A percentile compares a stretch with the other conserved stretches of the same genome.
Evolutionary conservation across 2,113 vertebrate species (phyloP).

Genomic region (Pyrgilauda ruficollis): DNA sequence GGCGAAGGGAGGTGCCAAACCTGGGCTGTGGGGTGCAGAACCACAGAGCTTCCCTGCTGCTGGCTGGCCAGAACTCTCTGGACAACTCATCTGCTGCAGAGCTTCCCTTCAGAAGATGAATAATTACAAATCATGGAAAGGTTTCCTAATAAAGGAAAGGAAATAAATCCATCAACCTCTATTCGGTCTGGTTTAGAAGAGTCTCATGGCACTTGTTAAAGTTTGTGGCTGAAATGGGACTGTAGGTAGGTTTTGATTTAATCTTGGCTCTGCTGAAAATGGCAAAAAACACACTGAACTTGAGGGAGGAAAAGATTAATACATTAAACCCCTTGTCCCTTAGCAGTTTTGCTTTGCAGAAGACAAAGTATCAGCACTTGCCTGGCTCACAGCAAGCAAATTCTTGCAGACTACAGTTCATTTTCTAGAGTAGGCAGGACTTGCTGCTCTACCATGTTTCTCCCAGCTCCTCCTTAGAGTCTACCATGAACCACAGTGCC

Average conservation of each 20-base stretch:
- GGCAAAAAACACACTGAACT: background rate
- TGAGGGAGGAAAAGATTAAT: background rate
- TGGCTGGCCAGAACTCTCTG: rapidly evolving
- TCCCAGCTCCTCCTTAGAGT: background rate
- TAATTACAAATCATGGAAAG: background rate
- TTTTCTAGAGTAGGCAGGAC: background rate
- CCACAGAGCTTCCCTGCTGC: rapidly evolving
- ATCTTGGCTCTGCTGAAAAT: background rate
- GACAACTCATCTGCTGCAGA: background rate
- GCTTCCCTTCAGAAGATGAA: background rate
- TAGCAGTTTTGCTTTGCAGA: background rate
- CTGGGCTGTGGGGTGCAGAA: background rate
- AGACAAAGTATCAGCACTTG: background rate
- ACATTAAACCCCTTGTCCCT: background rate
- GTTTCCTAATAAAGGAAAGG: background rate
- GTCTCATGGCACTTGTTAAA: background rate
- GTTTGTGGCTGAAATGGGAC: background rate
- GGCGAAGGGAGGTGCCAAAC: background rate
- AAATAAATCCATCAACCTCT: background rate
- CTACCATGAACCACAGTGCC: background rate
- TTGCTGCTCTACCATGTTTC: background rate
- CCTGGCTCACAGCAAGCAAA: background rate
- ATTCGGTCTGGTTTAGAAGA: background rate
- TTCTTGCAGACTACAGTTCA: background rate
- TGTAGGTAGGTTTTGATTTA: background rate